Evolutionary conservation across 2,113 vertebrate species (phyloP), one percentile per base, ranked within the genome.

Genomic region (Microtus montanus): DNA sequence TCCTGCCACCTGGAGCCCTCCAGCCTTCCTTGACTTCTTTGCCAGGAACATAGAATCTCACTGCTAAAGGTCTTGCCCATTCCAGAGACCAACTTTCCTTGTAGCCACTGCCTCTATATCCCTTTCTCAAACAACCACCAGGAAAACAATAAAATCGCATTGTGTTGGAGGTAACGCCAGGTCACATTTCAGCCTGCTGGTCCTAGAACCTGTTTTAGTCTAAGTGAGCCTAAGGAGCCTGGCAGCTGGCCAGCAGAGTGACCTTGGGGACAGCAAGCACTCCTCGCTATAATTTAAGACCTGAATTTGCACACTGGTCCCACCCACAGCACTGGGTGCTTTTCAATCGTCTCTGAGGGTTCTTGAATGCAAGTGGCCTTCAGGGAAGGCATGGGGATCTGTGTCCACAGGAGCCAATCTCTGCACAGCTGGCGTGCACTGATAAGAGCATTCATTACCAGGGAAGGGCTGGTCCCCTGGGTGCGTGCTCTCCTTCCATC

Each of bases 231-330:
- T 44, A 64, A n/a, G 33, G 41, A 77, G 19, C 1, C n/a, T 35
- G 78, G 24, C 7, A 26, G 52, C 49, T 28, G 28, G 14, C 10
- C 13, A 7, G 28, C 41, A 0, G 0, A 2, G 24, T 41, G n/a
- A 74, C 2, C 4, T 0, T 6, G 24, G 35, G 33, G 22, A 2
- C 6, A 61, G 24, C 8, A 13, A 61, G 44, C 41, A 38, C 2
- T 41, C 52, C 44, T 24, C 1, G 0, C 1, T 10, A 3, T 10
- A n/a, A 49, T 22, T 1, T 0, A 33, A 89, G 66, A 54, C 35
- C 6, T 11, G 0, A 0, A 10, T 17, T 41, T 84, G 41, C 54
- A 5, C 4, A 20, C 1, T 9, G 0, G 2, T 22, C n/a, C 47
- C 24, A 19, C 44, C 38, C 33, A 19, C 44, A n/a, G 80, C 38